phyloP scores from a whole-genome alignment of 1,140 invertebrate genomes.

The Ylistrum balloti region DNA sequence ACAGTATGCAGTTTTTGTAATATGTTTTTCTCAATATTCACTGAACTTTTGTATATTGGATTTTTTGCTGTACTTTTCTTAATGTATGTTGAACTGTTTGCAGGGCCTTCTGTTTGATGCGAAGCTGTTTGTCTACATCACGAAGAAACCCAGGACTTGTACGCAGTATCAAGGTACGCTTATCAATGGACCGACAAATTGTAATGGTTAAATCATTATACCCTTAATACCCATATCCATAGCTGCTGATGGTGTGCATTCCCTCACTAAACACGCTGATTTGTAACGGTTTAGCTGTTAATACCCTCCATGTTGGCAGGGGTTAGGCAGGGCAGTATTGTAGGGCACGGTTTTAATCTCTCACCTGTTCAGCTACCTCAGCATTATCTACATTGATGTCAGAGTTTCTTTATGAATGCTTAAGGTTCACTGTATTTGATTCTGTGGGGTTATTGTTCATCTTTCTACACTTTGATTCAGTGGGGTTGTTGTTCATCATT shows the following conservation, averaged over 20 bases:
- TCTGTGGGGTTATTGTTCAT: too few relatives aligned
- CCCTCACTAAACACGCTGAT: background rate
- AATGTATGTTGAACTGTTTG: constrained; percentile 34
- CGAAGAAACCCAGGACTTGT: constrained; percentile 44
- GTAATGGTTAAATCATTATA: constrained; percentile 43
- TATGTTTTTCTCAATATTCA: too few relatives aligned
- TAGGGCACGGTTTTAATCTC: background rate
- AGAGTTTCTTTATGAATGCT: too few relatives aligned
- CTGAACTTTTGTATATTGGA: background rate
- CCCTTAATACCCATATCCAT: background rate
- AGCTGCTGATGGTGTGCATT: background rate
- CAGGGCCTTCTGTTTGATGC: constrained; percentile 55
- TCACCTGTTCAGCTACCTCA: background rate
- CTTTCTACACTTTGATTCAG: too few relatives aligned
- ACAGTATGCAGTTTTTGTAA: too few relatives aligned
- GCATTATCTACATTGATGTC: background rate
- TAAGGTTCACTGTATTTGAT: too few relatives aligned
- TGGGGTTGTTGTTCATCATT: too few relatives aligned
- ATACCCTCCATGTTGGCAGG: background rate
- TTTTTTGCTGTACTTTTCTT: background rate
- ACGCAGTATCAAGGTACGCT: background rate
- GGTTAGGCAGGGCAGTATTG: background rate
- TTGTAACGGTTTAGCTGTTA: constrained; percentile 30
- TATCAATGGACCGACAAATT: constrained; percentile 10
- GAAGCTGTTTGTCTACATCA: constrained; percentile 49